These are phyloP conservation scores for Xenopus laevis DNA, from an alignment of 2,113 vertebrate species.

Conservation along the genomic window DNA sequence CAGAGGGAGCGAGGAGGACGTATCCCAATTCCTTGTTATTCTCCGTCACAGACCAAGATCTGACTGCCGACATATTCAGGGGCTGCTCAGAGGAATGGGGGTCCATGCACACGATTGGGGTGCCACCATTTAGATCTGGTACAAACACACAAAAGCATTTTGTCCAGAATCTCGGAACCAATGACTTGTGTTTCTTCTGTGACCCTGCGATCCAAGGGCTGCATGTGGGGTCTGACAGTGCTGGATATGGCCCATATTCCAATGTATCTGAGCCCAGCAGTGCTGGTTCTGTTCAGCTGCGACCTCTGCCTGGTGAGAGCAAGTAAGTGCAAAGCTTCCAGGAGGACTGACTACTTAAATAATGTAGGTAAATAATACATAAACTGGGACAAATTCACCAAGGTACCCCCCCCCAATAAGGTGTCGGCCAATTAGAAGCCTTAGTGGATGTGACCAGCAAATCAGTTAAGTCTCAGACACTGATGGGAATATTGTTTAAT, in stretches of 20 bases:
- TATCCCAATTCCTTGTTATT: no score
- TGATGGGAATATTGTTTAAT: no score
- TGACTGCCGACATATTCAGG: background rate
- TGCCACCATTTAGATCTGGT: no score
- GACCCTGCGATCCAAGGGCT: constrained; percentile 22
- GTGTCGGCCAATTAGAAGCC: no score
- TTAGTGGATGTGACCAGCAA: no score
- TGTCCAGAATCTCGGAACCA: constrained; percentile 14
- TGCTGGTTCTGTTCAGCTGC: constrained; percentile 86
- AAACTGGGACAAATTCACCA: no score
- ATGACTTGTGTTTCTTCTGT: constrained; percentile 26
- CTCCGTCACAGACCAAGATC: no score
- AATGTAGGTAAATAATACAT: no score
- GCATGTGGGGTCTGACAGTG: constrained; percentile 2
- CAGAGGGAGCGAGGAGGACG: no score
- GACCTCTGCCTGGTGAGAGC: constrained; percentile 83
- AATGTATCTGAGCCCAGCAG: constrained; percentile 64
- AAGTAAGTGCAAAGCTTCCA: constrained; percentile 70
- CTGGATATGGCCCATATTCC: constrained; percentile 66
- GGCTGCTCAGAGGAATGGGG: background rate
- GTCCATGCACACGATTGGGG: background rate
- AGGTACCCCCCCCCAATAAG: no score
- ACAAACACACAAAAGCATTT: background rate
- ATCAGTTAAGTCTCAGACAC: no score
- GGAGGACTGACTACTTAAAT: no score